These are phyloP conservation scores for Meteorus colon DNA, from an alignment of 2,888 invertebrate genomes.

Conservation along the genomic window DNA sequence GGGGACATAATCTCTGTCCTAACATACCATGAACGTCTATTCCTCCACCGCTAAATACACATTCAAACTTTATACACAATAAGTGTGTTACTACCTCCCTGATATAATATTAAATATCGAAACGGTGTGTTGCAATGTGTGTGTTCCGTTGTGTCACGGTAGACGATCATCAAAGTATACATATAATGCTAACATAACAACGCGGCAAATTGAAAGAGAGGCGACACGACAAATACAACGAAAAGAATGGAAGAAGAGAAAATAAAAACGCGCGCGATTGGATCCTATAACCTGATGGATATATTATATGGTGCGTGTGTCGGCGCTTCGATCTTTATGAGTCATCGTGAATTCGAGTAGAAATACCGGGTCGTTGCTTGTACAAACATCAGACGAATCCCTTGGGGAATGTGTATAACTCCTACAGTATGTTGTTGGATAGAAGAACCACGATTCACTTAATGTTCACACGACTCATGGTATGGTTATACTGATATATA, in stretches of 20 bases:
- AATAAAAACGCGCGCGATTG: constrained; percentile 40
- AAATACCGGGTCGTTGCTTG: constrained; percentile 62
- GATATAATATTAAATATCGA: background rate
- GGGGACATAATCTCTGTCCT: constrained; percentile 65
- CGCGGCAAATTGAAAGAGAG: background rate
- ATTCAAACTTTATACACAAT: constrained; percentile 49
- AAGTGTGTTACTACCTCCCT: constrained; percentile 15
- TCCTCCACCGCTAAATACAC: constrained; percentile 66
- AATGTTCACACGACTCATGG: constrained; percentile 53
- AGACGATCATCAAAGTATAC: constrained; percentile 26
- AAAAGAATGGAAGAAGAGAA: constrained; percentile 41
- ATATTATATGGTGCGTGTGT: constrained; percentile 35
- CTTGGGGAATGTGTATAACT: constrained; percentile 12
- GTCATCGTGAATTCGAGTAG: constrained; percentile 56
- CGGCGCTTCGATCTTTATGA: constrained; percentile 64
- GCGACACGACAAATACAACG: constrained; percentile 37
- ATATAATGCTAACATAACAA: constrained; percentile 5
- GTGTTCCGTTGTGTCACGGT: constrained; percentile 28
- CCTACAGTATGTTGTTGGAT: background rate
- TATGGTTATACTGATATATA: background rate
- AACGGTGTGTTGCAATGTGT: constrained; percentile 15
- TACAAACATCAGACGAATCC: constrained; percentile 60
- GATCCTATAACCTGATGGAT: constrained; percentile 30
- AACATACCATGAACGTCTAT: constrained; percentile 53
- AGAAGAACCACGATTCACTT: background rate